phyloP scores from a whole-genome alignment of 2,888 invertebrate species.

The Steinernema hermaphroditum region DNA sequence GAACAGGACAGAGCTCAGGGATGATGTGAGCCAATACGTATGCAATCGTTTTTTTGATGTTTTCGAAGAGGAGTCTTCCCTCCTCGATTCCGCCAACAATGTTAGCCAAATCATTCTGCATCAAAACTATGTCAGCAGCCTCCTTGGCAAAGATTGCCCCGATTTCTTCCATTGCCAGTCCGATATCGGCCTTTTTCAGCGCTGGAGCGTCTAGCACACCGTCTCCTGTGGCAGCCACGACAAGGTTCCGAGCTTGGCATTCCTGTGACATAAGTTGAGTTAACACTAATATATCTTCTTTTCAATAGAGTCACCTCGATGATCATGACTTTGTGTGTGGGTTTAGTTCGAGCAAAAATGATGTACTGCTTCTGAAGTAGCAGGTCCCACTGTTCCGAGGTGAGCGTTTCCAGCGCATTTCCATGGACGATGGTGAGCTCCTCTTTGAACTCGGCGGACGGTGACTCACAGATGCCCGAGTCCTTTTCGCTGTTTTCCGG shows the following conservation, averaged over 20 bases:
- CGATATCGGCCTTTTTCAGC: slow-evolving; percentile 48
- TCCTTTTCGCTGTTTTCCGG: background rate
- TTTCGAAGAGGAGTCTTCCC: slow-evolving; percentile 47
- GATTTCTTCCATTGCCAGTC: slow-evolving; percentile 46
- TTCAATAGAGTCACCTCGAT: slow-evolving; percentile 38
- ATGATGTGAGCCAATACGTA: slow-evolving; percentile 52
- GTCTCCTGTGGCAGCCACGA: slow-evolving; percentile 49
- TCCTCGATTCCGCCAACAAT: slow-evolving; percentile 41
- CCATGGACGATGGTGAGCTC: slow-evolving; percentile 40
- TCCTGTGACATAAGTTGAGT: slow-evolving; percentile 38
- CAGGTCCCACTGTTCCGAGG: slow-evolving; percentile 38
- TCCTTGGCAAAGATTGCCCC: slow-evolving; percentile 50
- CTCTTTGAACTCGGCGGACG: background rate
- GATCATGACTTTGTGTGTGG: slow-evolving; percentile 39
- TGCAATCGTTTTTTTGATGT: slow-evolving; percentile 50
- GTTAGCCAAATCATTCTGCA: slow-evolving; percentile 36
- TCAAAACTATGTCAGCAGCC: slow-evolving; percentile 48
- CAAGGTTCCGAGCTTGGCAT: slow-evolving; percentile 39
- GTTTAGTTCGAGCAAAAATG: slow-evolving; percentile 45
- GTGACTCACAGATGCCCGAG: slow-evolving; percentile 1
- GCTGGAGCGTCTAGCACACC: slow-evolving; percentile 47
- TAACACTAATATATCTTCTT: slow-evolving; percentile 19
- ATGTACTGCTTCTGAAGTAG: slow-evolving; percentile 35
- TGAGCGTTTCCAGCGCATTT: slow-evolving; percentile 40
- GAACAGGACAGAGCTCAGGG: slow-evolving; percentile 51